These are phyloP conservation scores for Deroplatys truncata DNA, from an alignment of 2,888 invertebrate genomes.

Conservation along the genomic window DNA sequence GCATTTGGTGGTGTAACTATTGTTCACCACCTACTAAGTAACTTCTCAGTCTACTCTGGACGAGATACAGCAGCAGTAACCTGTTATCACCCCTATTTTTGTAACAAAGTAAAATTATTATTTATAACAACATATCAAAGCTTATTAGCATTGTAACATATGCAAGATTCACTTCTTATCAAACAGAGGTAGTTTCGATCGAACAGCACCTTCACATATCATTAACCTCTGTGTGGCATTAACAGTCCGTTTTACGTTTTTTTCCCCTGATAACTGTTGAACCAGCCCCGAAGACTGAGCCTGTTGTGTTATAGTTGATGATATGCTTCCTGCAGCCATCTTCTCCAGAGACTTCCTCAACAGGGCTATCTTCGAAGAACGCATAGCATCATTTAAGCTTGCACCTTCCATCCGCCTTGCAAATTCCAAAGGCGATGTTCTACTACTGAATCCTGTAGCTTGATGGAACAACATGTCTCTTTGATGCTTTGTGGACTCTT, in stretches of 20 bases:
- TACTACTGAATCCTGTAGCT: background rate
- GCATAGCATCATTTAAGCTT: conserved; percentile 28
- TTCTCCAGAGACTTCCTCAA: conserved; percentile 31
- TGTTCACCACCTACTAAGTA: background rate
- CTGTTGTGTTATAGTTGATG: background rate
- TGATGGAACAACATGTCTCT: conserved; percentile 27
- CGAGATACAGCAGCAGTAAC: background rate
- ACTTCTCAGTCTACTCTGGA: background rate
- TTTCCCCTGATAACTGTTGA: background rate
- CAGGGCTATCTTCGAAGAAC: conserved; percentile 34
- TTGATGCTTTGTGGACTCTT: conserved; percentile 22
- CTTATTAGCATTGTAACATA: background rate
- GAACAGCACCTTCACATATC: conserved; percentile 82
- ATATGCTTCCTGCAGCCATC: conserved; percentile 5
- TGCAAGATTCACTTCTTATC: conserved; percentile 57
- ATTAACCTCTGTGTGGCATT: conserved; percentile 61
- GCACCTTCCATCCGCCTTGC: conserved; percentile 30
- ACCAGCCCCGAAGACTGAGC: background rate
- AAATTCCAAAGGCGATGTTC: conserved; percentile 27
- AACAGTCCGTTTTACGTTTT: conserved; percentile 16
- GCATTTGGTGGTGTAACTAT: background rate
- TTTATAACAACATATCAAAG: background rate
- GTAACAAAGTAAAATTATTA: background rate
- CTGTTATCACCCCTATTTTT: background rate
- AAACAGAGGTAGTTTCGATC: conserved; percentile 79